Evolutionary conservation across 2,113 vertebrate species (phyloP).

Genomic region (Bubo bubo): DNA sequence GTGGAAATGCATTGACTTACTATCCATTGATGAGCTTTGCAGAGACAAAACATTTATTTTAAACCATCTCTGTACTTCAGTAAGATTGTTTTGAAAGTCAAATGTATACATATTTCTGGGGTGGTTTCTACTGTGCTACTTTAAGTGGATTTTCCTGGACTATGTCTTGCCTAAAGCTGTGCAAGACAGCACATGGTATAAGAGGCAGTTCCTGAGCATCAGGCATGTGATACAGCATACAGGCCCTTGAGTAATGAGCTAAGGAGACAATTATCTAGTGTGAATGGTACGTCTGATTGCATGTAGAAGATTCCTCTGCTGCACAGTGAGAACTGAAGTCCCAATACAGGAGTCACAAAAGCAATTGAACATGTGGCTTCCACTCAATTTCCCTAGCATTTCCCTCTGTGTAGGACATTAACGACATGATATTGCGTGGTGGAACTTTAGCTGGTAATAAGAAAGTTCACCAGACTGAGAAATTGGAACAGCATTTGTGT

Average conservation of each 20-base stretch:
- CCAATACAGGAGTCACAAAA: background rate
- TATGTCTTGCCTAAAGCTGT: background rate
- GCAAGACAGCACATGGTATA: background rate
- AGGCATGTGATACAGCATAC: background rate
- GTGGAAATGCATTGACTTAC: background rate
- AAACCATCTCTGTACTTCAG: background rate
- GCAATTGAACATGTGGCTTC: background rate
- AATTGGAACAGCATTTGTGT: background rate
- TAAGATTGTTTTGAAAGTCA: background rate
- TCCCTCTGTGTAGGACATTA: background rate
- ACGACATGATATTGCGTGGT: background rate
- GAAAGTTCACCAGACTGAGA: background rate
- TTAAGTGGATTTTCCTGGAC: background rate
- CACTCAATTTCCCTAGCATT: background rate
- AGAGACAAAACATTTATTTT: background rate
- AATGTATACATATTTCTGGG: rapidly evolving
- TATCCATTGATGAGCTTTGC: background rate
- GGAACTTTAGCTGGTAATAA: background rate
- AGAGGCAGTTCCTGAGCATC: background rate
- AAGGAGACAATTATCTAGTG: background rate
- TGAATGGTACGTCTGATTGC: background rate
- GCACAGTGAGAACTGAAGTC: background rate
- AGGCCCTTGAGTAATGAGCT: background rate
- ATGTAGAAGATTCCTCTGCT: background rate
- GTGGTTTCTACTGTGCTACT: background rate